Conservation (phyloP, 2,888 invertebrate species). For the Oxyscelio sp. region DNA sequence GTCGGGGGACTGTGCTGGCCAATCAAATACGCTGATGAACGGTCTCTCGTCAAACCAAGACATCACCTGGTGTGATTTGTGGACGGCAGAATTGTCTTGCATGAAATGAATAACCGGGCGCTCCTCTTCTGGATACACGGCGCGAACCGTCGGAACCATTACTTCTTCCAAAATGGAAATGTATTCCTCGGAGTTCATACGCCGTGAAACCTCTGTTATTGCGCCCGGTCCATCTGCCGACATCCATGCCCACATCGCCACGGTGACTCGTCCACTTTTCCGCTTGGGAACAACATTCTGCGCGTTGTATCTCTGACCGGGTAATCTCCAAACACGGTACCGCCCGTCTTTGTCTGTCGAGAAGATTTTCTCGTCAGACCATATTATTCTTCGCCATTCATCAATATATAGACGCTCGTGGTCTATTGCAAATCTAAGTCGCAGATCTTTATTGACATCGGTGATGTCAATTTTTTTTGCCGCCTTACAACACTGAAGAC, state of each 20-base stretch:
- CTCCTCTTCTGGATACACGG: conserved; percentile 4
- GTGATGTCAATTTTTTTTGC: neutral
- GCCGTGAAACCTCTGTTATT: conserved; percentile 6
- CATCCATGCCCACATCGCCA: conserved; percentile 65
- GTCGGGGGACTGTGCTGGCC: conserved; percentile 74
- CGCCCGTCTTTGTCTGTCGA: conserved; percentile 9
- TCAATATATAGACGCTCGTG: neutral
- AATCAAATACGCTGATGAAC: conserved; percentile 54
- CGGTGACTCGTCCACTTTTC: conserved; percentile 4
- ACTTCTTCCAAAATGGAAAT: conserved; percentile 3
- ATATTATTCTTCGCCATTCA: neutral
- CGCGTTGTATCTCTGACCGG: neutral
- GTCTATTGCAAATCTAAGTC: neutral
- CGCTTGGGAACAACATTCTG: neutral
- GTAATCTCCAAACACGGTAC: conserved; percentile 9
- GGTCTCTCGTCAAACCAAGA: conserved; percentile 68
- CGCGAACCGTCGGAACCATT: conserved; percentile 11
- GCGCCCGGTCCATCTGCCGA: conserved; percentile 23
- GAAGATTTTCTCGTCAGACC: conserved; percentile 16
- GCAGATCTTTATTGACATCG: neutral
- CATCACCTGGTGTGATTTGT: conserved; percentile 47
- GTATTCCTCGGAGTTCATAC: conserved; percentile 22
- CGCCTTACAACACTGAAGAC: conserved; percentile 4
- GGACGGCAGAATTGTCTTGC: conserved; percentile 73
- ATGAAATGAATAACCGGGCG: conserved; percentile 43